A percentile compares a stretch with the other conserved stretches of the same genome.
Conservation (phyloP, 2,888 invertebrate genomes). For the Sceliomorpha sp. region DNA sequence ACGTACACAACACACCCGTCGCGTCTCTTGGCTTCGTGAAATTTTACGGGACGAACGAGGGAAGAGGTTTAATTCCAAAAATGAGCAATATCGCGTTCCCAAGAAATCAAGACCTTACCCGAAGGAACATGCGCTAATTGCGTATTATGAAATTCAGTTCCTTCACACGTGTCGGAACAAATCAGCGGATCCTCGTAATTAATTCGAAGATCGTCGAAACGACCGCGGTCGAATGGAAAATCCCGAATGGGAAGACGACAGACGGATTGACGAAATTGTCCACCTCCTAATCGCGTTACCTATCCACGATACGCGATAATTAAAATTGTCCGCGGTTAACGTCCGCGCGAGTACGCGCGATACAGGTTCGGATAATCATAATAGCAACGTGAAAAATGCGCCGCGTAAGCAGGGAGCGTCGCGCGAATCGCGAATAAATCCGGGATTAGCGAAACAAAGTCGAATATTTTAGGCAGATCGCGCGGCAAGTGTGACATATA, state of each 20-base stretch:
- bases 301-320: too few relatives aligned
- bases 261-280: too few relatives aligned
- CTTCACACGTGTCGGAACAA: not conserved
- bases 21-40: constrained; percentile 9
- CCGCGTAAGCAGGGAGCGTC: constrained; percentile 1
- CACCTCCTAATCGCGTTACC: too few relatives aligned
- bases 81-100: constrained; percentile 32
- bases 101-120: constrained; percentile 22
- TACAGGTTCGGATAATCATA: not conserved
- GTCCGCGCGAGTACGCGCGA: too few relatives aligned
- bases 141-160: not conserved
- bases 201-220: too few relatives aligned
- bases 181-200: too few relatives aligned
- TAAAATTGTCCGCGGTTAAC: too few relatives aligned
- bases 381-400: constrained; percentile 25
- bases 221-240: too few relatives aligned
- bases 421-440: constrained; percentile 23
- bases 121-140: constrained; percentile 6
- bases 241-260: too few relatives aligned
- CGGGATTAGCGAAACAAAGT: constrained; percentile 40
- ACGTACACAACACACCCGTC: not conserved
- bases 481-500: constrained; percentile 48
- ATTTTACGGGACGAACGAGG: constrained; percentile 29
- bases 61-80: constrained; percentile 39
- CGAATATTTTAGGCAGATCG: constrained; percentile 53